Evolutionary conservation across 2,888 invertebrate genomes (phyloP), one percentile per base, ranked within the genome.

Genomic region (Andrena chrysosceles): DNA sequence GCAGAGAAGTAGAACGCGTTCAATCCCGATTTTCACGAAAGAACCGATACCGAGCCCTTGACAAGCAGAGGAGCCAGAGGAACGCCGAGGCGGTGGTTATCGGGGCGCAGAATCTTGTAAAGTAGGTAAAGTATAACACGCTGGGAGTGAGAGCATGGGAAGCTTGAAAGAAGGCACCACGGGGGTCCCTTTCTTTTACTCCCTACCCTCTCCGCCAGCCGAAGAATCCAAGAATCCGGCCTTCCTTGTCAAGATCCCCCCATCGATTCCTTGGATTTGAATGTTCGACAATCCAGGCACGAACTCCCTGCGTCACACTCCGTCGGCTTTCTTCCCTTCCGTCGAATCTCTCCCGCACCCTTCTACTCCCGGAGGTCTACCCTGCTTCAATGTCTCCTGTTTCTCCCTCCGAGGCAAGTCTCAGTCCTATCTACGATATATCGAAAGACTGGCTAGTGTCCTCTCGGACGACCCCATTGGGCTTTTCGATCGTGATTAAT

Each of bases 261-360:
- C 85, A 85, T 90, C 88, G 89, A 90, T 90, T 90, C 87, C 82
- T 77, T 68, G 83, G 82, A 90, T 91, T 89, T 89, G 87, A 90
- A 91, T 88, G 83, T 73, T 88, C 77, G 76, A 84, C 70, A 90
- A 84, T 88, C 89, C 76, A 68, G 76, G 86, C 91, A 90, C 90
- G 90, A 85, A 90, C 85, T 86, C 80, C 77, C 80, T 75, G 76
- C 84, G 87, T 90, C 88, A 90, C 89, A 87, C 87, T 85, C 85
- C 87, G 84, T 74, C 86, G 87, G 74, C 70, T 81, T 85, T 77
- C 81, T 78, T 73, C 78, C 60, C 75, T 67, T 69, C 70, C 68
- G 68, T 48, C 66, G 60, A 67, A 74, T 75, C 81, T 85, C 80
- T 73, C 68, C 67, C 56, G 31, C 49, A 60, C 33, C 49, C 29